Evolutionary conservation across 2,113 vertebrate species (phyloP).

Genomic region (Mus musculus): GRCm39 chr1:92082501-92083000

Average conservation of each 20-base stretch:
- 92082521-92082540: rapidly evolving
- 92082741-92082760: neutral
- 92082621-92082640: no score
- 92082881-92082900: neutral
- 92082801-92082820: rapidly evolving
- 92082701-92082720: neutral
- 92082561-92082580: neutral
- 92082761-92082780: neutral
- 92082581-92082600: no score
- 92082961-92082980: neutral
- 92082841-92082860: neutral
- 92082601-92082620: no score
- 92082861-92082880: neutral
- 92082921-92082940: neutral
- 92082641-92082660: neutral
- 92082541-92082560: neutral
- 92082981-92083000: neutral
- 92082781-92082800: neutral
- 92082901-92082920: neutral
- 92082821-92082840: neutral
- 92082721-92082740: neutral
- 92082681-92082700: neutral
- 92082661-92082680: neutral
- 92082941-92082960: neutral
- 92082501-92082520: neutral